Percentiles rank a stretch among this genome's conserved stretches.
Conservation (phyloP, 2,113 vertebrate genomes). For the Protobothrops mucrosquamatus region DNA sequence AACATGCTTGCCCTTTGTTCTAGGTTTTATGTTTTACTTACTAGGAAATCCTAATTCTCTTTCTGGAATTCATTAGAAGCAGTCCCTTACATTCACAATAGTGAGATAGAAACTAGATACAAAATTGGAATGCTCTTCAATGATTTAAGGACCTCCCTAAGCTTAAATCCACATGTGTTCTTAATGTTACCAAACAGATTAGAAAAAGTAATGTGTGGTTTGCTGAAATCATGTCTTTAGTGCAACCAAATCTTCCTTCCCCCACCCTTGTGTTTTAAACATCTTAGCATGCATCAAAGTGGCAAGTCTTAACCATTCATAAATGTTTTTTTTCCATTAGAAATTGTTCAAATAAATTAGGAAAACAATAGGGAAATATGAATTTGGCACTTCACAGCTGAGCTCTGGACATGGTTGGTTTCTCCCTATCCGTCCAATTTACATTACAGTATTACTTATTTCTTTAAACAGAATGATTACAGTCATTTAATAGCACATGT, state of each 20-base stretch:
- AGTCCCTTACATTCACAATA: background rate
- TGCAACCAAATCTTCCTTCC: slow-evolving; percentile 25
- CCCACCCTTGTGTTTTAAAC: slow-evolving; percentile 31
- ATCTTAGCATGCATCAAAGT: slow-evolving; percentile 56
- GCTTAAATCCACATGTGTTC: background rate
- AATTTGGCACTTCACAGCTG: slow-evolving; percentile 50
- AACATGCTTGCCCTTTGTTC: background rate
- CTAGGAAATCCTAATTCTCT: background rate
- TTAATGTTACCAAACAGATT: background rate
- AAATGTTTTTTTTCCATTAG: slow-evolving; percentile 55
- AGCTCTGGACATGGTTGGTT: slow-evolving; percentile 20
- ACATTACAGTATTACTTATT: slow-evolving; percentile 17
- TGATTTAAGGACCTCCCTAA: background rate
- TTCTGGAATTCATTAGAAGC: background rate
- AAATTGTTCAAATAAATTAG: slow-evolving; percentile 48
- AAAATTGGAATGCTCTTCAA: background rate
- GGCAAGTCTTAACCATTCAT: slow-evolving; percentile 46
- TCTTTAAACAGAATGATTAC: background rate
- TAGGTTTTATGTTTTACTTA: background rate
- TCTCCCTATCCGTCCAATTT: slow-evolving; percentile 7
- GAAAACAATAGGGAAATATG: slow-evolving; percentile 24
- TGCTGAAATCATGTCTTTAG: slow-evolving; percentile 25
- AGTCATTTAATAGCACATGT: slow-evolving; percentile 37
- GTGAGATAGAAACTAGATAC: background rate
- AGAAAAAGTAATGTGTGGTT: slow-evolving; percentile 35